phyloP scores from a whole-genome alignment of 2,113 vertebrate species.

The Australoheros scitulus region DNA sequence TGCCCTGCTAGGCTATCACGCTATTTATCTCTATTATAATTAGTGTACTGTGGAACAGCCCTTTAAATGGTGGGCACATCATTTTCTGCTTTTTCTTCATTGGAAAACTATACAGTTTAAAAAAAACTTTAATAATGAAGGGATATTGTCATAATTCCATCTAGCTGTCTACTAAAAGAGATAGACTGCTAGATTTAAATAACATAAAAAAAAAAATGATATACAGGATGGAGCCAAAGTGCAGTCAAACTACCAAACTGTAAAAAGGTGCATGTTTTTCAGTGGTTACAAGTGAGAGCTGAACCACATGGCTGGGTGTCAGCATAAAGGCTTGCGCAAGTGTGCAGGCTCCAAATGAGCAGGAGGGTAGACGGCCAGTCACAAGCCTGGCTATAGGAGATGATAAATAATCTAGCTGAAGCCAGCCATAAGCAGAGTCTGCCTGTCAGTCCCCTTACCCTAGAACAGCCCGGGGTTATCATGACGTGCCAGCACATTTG shows the following conservation, averaged over 20 bases:
- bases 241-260: conserved; percentile 2
- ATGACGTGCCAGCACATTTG: conserved; percentile 82
- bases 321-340: conserved; percentile 29
- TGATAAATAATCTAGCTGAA: conserved; percentile 87
- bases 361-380: conserved; percentile 72
- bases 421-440: conserved; percentile 83
- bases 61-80: neutral
- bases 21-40: neutral
- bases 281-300: conserved; percentile 12
- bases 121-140: no score
- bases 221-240: neutral
- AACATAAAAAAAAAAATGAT: neutral
- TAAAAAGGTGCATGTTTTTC: conserved; percentile 1
- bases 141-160: neutral
- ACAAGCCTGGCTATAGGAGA: conserved; percentile 80
- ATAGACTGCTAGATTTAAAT: neutral
- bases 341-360: conserved; percentile 80
- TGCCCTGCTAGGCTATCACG: neutral
- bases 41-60: neutral
- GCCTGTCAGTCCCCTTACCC: conserved; percentile 86
- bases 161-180: neutral
- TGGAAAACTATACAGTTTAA: neutral
- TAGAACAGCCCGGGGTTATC: conserved; percentile 87
- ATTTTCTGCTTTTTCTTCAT: neutral
- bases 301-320: conserved; percentile 40